Percentiles rank a stretch among this genome's conserved stretches.
These are phyloP conservation scores for Spodoptera frugiperda DNA, from an alignment of 1,140 invertebrate genomes.

Conservation along the genomic window DNA sequence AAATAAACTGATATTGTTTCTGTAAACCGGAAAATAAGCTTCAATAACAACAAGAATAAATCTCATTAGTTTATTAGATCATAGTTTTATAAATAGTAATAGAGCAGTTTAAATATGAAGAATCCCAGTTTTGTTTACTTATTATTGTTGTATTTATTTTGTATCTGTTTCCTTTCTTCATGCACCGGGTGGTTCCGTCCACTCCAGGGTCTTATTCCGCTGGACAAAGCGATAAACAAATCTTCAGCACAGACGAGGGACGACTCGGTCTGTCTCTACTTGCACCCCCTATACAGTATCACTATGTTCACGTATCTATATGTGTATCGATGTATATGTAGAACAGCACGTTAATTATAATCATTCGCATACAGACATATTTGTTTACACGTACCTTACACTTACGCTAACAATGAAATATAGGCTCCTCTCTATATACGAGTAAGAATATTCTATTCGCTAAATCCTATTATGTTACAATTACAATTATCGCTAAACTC, in stretches of 20 bases:
- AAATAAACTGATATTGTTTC: neutral
- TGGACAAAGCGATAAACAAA: conserved; percentile 84
- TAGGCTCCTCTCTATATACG: neutral
- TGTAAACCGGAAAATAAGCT: neutral
- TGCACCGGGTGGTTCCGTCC: conserved; percentile 70
- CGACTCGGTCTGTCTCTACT: conserved; percentile 82
- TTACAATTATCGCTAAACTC: neutral
- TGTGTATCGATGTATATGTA: conserved; percentile 76
- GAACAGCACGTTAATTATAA: conserved; percentile 80
- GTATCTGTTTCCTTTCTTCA: conserved; percentile 73
- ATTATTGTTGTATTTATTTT: conserved; percentile 71
- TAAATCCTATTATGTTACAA: neutral
- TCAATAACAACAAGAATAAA: conserved; percentile 73
- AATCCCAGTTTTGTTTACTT: conserved; percentile 69
- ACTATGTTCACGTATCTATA: conserved; percentile 73
- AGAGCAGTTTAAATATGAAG: conserved; percentile 67
- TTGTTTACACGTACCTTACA: neutral
- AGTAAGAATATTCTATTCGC: neutral
- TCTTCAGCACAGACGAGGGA: conserved; percentile 78
- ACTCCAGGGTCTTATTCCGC: conserved; percentile 81
- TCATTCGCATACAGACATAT: conserved; percentile 53
- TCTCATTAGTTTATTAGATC: conserved; percentile 79
- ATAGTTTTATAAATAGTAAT: conserved; percentile 77
- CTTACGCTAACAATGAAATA: conserved; percentile 31
- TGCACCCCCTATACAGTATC: conserved; percentile 67